These are phyloP conservation scores for Homarus americanus DNA, from an alignment of 1,140 invertebrate genomes.

Conservation along the genomic window DNA sequence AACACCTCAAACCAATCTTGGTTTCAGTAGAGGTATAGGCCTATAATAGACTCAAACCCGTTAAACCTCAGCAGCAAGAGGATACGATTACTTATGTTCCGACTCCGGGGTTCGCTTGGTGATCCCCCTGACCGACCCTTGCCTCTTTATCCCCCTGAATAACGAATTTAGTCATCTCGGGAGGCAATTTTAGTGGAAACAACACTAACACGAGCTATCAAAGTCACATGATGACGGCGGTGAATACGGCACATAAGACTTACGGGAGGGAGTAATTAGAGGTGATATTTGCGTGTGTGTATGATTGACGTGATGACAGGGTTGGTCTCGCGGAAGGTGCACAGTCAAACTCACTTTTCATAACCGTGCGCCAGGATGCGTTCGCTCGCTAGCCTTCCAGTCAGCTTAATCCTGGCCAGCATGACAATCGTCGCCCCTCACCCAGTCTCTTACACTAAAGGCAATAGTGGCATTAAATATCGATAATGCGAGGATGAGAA, in stretches of 20 bases:
- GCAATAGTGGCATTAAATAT: conserved; percentile 2
- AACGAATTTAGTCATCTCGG: conserved; percentile 31
- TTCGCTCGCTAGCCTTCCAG: background rate
- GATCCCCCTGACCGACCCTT: too few relatives aligned
- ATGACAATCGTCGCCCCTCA: too few relatives aligned
- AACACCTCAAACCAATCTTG: too few relatives aligned
- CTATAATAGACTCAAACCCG: too few relatives aligned
- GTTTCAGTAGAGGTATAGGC: too few relatives aligned
- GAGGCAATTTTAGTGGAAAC: background rate
- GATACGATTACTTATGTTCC: too few relatives aligned
- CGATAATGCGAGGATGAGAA: conserved; percentile 5
- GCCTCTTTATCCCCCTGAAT: conserved; percentile 15
- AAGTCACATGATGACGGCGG: conserved; percentile 5
- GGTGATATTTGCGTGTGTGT: conserved; percentile 51
- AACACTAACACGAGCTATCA: conserved; percentile 24
- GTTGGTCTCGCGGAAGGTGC: conserved; percentile 15
- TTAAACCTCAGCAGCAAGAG: too few relatives aligned
- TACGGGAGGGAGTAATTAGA: conserved; percentile 29
- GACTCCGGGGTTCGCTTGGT: too few relatives aligned
- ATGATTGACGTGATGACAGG: conserved; percentile 48
- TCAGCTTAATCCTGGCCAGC: too few relatives aligned
- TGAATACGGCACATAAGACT: conserved; percentile 28
- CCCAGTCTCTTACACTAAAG: background rate
- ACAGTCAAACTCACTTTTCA: background rate
- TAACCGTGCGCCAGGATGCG: background rate